phyloP scores from a whole-genome alignment of 2,113 vertebrate species.

The Phyllostomus hastatus region DNA sequence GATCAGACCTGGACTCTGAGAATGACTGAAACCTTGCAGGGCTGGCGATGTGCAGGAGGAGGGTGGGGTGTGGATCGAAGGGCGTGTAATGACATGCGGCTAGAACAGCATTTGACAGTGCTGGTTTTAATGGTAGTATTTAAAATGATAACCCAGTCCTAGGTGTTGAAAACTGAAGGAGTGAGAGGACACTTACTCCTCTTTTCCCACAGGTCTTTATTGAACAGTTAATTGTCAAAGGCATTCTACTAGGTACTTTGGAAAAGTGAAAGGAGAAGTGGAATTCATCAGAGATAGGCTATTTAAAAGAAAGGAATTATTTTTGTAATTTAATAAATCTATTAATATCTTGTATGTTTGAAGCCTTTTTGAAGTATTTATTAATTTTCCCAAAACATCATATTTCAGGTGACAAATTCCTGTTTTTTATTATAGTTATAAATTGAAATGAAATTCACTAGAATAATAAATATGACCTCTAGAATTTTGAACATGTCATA shows the following conservation, averaged over 20 bases:
- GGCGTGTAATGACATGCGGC: too few relatives aligned
- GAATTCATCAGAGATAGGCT: not conserved
- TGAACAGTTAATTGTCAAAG: not conserved
- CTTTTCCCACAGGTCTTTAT: not conserved
- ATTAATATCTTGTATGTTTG: not conserved
- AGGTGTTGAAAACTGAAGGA: not conserved
- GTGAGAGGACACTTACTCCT: not conserved
- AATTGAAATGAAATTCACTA: slow-evolving; percentile 12
- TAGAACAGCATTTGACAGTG: not conserved
- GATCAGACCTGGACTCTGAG: not conserved
- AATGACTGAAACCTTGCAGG: not conserved
- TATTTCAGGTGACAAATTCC: slow-evolving; percentile 21
- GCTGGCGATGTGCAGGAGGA: not conserved
- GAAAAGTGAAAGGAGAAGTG: not conserved
- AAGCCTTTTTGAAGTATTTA: slow-evolving; percentile 28
- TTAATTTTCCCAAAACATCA: slow-evolving; percentile 21
- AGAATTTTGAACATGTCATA: slow-evolving; percentile 36
- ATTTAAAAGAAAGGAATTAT: slow-evolving; percentile 12
- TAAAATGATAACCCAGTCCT: not conserved
- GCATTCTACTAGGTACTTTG: not conserved
- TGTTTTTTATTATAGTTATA: slow-evolving; percentile 31
- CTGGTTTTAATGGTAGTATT: not conserved
- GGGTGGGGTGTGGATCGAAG: too few relatives aligned
- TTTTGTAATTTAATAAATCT: slow-evolving; percentile 23
- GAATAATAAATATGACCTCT: slow-evolving; percentile 21